These are phyloP conservation scores for Stratiomys singularior DNA, from an alignment of 2,888 invertebrate species.

Conservation along the genomic window DNA sequence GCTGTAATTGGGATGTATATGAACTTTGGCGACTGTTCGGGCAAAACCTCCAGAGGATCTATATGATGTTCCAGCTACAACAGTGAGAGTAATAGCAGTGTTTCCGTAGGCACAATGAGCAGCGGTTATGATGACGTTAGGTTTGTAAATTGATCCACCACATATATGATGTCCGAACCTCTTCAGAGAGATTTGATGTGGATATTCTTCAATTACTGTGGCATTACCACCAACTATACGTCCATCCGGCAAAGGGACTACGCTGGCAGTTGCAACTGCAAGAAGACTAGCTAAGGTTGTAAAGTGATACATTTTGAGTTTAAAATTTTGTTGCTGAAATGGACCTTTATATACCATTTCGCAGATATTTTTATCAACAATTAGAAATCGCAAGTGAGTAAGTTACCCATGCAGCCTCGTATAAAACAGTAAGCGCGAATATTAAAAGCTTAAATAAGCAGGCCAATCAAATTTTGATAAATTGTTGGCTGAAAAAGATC, in stretches of 20 bases:
- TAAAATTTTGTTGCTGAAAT: neutral
- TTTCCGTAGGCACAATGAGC: conserved; percentile 45
- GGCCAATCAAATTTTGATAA: too few species aligned
- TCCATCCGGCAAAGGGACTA: neutral
- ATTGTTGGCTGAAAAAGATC: too few species aligned
- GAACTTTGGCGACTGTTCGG: too few species aligned
- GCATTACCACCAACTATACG: conserved; percentile 12
- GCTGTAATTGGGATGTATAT: conserved; percentile 50
- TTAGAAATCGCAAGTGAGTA: too few species aligned
- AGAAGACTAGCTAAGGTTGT: conserved; percentile 50
- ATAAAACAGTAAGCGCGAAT: too few species aligned
- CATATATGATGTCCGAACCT: neutral
- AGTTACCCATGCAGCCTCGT: too few species aligned
- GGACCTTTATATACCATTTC: too few species aligned
- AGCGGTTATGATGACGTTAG: conserved; percentile 14
- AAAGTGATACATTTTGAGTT: conserved; percentile 52
- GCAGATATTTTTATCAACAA: too few species aligned
- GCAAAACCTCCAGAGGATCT: too few species aligned
- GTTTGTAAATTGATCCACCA: conserved; percentile 16
- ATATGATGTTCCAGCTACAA: conserved; percentile 67
- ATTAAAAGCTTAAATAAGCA: too few species aligned
- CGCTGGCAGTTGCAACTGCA: neutral
- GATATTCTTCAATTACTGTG: conserved; percentile 3
- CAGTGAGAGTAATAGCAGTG: conserved; percentile 44
- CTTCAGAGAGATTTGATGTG: conserved; percentile 17